Evolutionary conservation across 2,888 invertebrate species (phyloP), one percentile per base, ranked within the genome.

Genomic region (Orthosia gracilis): DNA sequence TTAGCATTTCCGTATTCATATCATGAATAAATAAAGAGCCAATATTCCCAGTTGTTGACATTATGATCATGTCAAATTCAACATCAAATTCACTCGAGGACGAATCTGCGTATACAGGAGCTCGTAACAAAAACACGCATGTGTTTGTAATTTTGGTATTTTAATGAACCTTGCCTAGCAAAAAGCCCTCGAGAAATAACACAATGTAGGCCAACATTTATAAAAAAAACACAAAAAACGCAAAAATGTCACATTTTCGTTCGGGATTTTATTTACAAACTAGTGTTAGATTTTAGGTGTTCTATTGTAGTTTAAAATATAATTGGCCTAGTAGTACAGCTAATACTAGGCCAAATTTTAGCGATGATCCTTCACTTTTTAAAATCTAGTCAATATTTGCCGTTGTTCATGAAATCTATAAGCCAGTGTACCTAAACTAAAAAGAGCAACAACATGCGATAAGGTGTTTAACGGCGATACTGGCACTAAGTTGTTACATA

Each of bases 71-170:
- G 31, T 31, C 17, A 12, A 26, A 59, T 40, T 15, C 18, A 12
- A 26, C 13, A n/a, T 23, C 47, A 54, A 23, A 40, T 55, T 40
- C 15, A 15, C 40, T 45, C 21, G 58, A 63, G 45, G 57, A 1
- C 21, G 57, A 58, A 57, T 40, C 18, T 31, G 12, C 21, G 50
- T 50, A 45, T 15, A 40, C 49, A 74, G 13, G 40, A 57, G 4
- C n/a, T 26, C 18, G 4, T 54, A 21, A 0, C 1, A 26, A 26
- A 58, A 50, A 17, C 23, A 57, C 21, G 52, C 21, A 59, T 52
- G 59, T 54, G 45, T 73, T 26, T 31, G 18, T 21, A 54, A 54
- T 54, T 54, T 54, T 21, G 12, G 54, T 54, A 54, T 21, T 54
- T 72, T 17, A 15, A 52, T 69, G 13, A 21, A 40, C 21, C 18